Evolutionary conservation across 2,113 vertebrate genomes (phyloP).

Genomic region (Diadophis punctatus): DNA sequence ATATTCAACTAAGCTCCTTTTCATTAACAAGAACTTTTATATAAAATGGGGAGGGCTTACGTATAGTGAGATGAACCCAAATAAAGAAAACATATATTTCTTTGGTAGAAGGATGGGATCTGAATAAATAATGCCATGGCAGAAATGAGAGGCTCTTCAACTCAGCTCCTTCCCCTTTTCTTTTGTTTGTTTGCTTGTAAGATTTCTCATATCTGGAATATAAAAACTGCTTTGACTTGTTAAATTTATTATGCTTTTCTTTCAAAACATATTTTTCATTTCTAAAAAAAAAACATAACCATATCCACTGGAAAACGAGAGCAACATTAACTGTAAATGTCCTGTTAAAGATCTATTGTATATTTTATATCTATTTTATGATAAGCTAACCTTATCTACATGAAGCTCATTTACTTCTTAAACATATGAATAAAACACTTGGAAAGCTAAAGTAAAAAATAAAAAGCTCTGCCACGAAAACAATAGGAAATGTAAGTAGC

Average conservation of each 20-base stretch:
- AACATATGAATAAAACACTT: slow-evolving; percentile 17
- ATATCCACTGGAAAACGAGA: neutral
- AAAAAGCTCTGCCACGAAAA: slow-evolving; percentile 28
- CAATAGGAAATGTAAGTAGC: neutral
- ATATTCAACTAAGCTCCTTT: neutral
- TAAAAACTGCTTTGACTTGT: neutral
- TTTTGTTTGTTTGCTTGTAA: neutral
- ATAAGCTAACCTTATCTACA: slow-evolving; percentile 23
- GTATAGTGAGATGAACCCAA: neutral
- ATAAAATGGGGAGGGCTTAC: neutral
- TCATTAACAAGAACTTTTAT: neutral
- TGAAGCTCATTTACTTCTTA: slow-evolving; percentile 13
- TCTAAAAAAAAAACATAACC: slow-evolving; percentile 25
- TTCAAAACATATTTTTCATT: slow-evolving; percentile 34
- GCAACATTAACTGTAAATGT: slow-evolving; percentile 12
- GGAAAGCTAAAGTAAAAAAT: slow-evolving; percentile 6
- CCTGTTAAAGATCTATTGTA: neutral
- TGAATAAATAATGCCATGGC: neutral
- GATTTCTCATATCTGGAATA: neutral
- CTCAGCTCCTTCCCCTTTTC: neutral
- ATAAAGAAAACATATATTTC: neutral
- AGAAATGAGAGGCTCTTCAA: neutral
- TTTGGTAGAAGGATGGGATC: neutral
- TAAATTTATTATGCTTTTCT: neutral
- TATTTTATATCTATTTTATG: slow-evolving; percentile 33